Conservation (phyloP, 2,797 vertebrate species). For the Danionella dracula region DNA sequence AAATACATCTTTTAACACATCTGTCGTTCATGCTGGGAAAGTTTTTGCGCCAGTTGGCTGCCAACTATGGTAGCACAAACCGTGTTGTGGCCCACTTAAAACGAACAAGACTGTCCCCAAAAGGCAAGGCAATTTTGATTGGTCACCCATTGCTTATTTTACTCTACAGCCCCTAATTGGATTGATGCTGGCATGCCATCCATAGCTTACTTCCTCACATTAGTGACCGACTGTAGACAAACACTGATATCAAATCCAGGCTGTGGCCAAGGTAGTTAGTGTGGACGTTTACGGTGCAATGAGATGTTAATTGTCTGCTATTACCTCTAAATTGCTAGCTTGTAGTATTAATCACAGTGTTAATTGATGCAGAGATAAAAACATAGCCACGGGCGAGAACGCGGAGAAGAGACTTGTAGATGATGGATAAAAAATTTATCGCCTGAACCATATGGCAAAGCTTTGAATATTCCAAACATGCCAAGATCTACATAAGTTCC, state of each 20-base stretch:
- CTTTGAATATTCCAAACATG: constrained; percentile 80
- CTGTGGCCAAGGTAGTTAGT: constrained; percentile 87
- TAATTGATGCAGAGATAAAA: constrained; percentile 99
- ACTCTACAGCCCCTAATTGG: constrained; percentile 99
- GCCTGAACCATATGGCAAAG: constrained; percentile 79
- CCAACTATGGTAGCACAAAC: no score
- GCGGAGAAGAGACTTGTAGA: constrained; percentile 79
- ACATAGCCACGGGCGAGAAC: constrained; percentile 87
- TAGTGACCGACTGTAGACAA: constrained; percentile 88
- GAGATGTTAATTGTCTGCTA: constrained; percentile 99
- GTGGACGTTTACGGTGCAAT: constrained; percentile 90
- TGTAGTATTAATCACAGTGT: constrained; percentile 99
- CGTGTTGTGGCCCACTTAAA: no score
- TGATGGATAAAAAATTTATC: constrained; percentile 89
- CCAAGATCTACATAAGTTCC: constrained; percentile 61
- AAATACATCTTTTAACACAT: no score
- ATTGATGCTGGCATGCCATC: constrained; percentile 87
- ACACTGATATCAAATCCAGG: constrained; percentile 87
- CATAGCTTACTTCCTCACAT: constrained; percentile 87
- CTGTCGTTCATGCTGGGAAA: no score
- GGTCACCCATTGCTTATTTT: no score
- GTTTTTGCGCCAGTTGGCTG: no score
- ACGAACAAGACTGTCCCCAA: no score
- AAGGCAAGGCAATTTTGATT: no score
- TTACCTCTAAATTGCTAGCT: constrained; percentile 99